Conservation (phyloP, 2,888 invertebrate species). For the Agrotis segetum region DNA sequence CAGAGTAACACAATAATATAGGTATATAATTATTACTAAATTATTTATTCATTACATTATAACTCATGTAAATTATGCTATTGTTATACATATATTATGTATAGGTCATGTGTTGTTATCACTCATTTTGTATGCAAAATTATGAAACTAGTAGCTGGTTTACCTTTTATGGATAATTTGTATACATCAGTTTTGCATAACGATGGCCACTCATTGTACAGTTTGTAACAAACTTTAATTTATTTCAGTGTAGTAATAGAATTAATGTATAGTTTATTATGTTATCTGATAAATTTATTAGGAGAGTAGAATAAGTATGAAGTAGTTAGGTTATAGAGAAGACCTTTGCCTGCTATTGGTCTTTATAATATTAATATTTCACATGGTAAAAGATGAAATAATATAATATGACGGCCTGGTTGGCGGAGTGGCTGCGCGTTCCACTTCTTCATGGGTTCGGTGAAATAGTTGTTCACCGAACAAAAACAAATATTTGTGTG, state of each 20-base stretch:
- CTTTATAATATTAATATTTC: no score
- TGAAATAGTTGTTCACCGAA: no score
- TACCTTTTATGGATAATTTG: conserved; percentile 15
- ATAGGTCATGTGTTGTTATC: conserved; percentile 11
- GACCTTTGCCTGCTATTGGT: no score
- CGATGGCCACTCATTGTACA: background rate
- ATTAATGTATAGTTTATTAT: background rate
- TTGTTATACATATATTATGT: conserved; percentile 6
- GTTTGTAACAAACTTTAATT: background rate
- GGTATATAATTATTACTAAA: conserved; percentile 17
- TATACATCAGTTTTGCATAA: background rate
- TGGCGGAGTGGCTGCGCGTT: no score
- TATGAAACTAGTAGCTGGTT: background rate
- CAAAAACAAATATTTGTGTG: no score
- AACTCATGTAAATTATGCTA: conserved; percentile 13
- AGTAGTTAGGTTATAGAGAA: no score
- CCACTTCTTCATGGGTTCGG: no score
- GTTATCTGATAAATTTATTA: no score
- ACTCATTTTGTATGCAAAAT: conserved; percentile 24
- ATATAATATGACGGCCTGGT: no score
- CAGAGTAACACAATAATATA: background rate
- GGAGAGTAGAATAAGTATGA: no score
- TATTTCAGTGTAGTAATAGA: background rate
- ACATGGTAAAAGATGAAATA: no score
- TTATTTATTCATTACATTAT: conserved; percentile 15